A percentile compares a stretch with the other conserved stretches of the same genome.
Conservation (phyloP, 2,797 vertebrate species). For the Philypnodon macrostomus region DNA sequence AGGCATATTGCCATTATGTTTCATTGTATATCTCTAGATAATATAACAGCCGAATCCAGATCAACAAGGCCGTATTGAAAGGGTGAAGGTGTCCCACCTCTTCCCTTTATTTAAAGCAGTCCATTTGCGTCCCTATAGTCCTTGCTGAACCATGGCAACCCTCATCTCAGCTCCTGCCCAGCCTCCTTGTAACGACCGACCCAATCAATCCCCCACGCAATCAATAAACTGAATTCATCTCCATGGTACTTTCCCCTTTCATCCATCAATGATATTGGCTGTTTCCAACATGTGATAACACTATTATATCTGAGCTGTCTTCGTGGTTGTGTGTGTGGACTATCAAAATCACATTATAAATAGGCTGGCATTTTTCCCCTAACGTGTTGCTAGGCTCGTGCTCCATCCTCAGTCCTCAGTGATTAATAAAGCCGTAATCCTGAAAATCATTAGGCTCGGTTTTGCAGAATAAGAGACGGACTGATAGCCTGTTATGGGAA, state of each 20-base stretch:
- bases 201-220: constrained; percentile 54
- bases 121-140: constrained; percentile 23
- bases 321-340: constrained; percentile 17
- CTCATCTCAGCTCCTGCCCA: constrained; percentile 10
- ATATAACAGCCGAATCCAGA: not conserved
- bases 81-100: constrained; percentile 11
- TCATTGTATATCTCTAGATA: not conserved
- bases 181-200: constrained; percentile 23
- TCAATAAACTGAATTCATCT: constrained; percentile 62
- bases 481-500: constrained; percentile 11
- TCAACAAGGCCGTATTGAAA: constrained; percentile 3
- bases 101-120: constrained; percentile 16
- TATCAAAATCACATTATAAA: constrained; percentile 31
- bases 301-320: constrained; percentile 37
- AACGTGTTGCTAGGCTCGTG: constrained; percentile 26
- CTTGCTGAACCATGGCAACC: constrained; percentile 8
- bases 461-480: constrained; percentile 24
- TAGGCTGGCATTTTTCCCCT: constrained; percentile 34
- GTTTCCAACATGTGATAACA: constrained; percentile 42
- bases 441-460: constrained; percentile 40
- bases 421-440: constrained; percentile 53
- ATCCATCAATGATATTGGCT: constrained; percentile 37
- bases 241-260: constrained; percentile 30
- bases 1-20: too few species aligned
- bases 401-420: constrained; percentile 17